Base-by-base conservation (phyloP, 2,113 vertebrate species). In the Percina caprodes region DNA sequence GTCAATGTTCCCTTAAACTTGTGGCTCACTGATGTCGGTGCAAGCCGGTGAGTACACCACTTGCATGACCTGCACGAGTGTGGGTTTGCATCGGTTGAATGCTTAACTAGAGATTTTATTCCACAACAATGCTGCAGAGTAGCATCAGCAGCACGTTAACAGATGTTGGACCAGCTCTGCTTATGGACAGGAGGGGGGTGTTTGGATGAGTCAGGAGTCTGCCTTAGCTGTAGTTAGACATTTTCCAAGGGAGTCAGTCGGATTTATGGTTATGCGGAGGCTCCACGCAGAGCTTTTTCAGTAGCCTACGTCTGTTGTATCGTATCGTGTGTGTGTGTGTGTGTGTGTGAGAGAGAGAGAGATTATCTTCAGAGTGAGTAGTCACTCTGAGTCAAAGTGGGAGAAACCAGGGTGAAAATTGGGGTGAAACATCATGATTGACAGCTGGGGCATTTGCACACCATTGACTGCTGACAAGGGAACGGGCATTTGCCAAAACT, bases 31-130 rank as follows among this genome's bases (percentile, higher is more conserved):
- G 85, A 85, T 90, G 86, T 72, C n/a, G 83, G 60, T 86, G 89
- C 56, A 86, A 95, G 94, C 94, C 94, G 93, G 94, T 95, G 89
- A 94, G 94, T 94, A 91, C 56, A 6, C 80, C 23, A 35, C 77
- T n/a, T 72, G 83, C 85, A 58, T 87, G 84, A 92, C 77, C 65
- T 82, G 89, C 86, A 89, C 82, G 82, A 71, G 84, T 89, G 90
- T 92, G 87, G 46, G 24, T 61, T 71, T 88, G 85, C 75, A 70
- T 67, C 66, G 73, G 58, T 72, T 70, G 81, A 81, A 51, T 69
- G 14, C 33, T 63, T 42, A 42, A 30, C 5, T 55, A 62, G 46
- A 19, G 33, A 26, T 45, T 42, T 54, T 1, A 33, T 60, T 30
- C 16, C 49, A 21, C 52, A 39, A 19, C 66, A 15, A 6, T 45